Percentiles rank a stretch among this genome's conserved stretches.
These are phyloP conservation scores for Agrotis segetum DNA, from an alignment of 2,888 invertebrate species.

Conservation along the genomic window DNA sequence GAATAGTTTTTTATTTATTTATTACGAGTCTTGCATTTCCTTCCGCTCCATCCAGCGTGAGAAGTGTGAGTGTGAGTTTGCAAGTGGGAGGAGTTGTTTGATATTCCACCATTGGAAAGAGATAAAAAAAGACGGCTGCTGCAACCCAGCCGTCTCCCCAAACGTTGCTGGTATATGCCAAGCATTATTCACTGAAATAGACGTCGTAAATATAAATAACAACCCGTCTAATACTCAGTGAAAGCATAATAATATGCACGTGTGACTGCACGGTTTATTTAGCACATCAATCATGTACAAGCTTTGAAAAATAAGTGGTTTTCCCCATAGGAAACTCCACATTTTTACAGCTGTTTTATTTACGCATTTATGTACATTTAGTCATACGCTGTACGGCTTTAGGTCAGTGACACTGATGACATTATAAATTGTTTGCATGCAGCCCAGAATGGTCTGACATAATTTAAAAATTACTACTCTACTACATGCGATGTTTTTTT, in stretches of 20 bases:
- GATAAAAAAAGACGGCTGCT: no score
- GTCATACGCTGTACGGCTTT: slow-evolving; percentile 1
- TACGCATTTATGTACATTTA: not conserved
- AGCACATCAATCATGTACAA: not conserved
- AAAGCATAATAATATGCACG: not conserved
- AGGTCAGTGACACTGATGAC: slow-evolving; percentile 33
- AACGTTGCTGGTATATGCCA: no score
- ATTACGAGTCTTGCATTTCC: no score
- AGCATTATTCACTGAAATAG: no score
- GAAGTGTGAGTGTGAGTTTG: no score
- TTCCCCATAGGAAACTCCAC: slow-evolving; percentile 43
- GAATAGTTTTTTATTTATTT: no score
- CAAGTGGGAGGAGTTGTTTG: no score
- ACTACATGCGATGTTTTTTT: not conserved
- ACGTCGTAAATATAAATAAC: not conserved
- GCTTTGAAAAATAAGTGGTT: slow-evolving; percentile 35
- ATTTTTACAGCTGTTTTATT: slow-evolving; percentile 20
- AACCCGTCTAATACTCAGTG: no score
- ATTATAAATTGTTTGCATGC: not conserved
- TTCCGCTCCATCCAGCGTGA: no score
- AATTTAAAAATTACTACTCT: not conserved
- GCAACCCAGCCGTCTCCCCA: no score
- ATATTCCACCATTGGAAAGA: no score
- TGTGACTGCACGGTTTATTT: slow-evolving; percentile 30
- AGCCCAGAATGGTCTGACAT: not conserved